Base-by-base conservation (phyloP, 2,113 vertebrate genomes). In the Cheirogaleus medius region DNA sequence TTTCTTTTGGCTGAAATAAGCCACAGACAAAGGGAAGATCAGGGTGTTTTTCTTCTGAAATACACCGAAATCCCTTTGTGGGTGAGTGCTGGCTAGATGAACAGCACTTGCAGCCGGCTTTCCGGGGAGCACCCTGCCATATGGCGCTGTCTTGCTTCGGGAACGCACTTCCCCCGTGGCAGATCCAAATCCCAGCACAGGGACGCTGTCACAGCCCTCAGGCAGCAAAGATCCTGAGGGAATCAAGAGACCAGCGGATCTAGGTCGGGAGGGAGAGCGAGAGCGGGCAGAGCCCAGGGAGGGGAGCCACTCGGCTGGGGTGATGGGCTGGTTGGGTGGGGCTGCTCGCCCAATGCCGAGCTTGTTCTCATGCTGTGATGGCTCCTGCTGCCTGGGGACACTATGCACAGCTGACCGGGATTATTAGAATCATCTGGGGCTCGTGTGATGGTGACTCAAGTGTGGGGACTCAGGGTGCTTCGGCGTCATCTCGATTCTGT, bases 1-100 rank as follows among this genome's bases (percentile, higher is more conserved):
- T 86, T 81, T 91, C 27, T 64, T 63, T 68, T 86, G 49, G 73
- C 47, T 95, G 54, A 93, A 95, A 87, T 83, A 83, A 71, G 32
- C n/a, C 14, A 34, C 1, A 3, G 66, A 52, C 23, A 90, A 44
- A n/a, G 49, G 39, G 44, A 56, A 44, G 74, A 54, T 42, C 37
- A 52, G 58, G 32, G 4, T 32, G 34, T 80, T 80, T 11, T 12
- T 15, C n/a, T 69, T 44, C 63, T 66, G 47, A 91, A 78, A 80
- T 52, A 66, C 42, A 32, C 10, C 63, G 64, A n/a, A 58, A 80
- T 80, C 29, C 21, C n/a, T 91, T 88, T n/a, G 9, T 4, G 49
- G 17, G 9, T 17, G 27, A 34, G 1, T 29, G 12, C 15, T n/a
- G n/a, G 14, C n/a, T 17, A 77, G 78, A 83, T 10, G 1, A 82